Evolutionary conservation across 2,888 invertebrate genomes (phyloP), one percentile per base, ranked within the genome.

Genomic region (Balanococcus diminutus): DNA sequence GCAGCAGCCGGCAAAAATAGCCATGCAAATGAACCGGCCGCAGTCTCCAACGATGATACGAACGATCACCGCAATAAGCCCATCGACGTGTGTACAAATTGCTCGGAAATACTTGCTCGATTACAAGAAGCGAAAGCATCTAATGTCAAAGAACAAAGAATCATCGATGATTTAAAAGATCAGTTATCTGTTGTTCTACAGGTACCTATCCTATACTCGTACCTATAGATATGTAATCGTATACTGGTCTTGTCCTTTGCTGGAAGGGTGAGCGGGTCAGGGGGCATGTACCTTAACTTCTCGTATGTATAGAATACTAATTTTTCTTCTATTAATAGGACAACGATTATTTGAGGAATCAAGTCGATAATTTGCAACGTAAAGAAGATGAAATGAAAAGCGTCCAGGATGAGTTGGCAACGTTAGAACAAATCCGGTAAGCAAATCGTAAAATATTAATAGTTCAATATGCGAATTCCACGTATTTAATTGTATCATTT

Each of bases 371-470:
- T 88, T 91, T 93, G 91, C 92, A 92, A 87, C 92, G 92, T 88
- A 92, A 92, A 89, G 95, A 94, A 84, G 94, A 95, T 88, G 95
- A 95, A 89, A 94, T 95, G 89, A 95, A 95, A 90, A 94, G 93
- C 85, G 93, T 95, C 90, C 95, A 96, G 88, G 96, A 96, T 89
- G 96, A 96, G 90, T 93, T 96, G 89, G 94, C 93, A 86, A 94
- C 95, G 88, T 92, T 96, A 88, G 96, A 96, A 89, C 96, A 96
- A 94, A 95, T 96, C 88, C 93, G 95, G 95, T 95, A 91, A 90
- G 90, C 46, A 2, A n/a, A n/a, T n/a, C n/a, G n/a, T n/a, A n/a
- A n/a, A n/a, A n/a, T n/a, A n/a, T n/a, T n/a, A n/a, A n/a, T n/a
- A n/a, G n/a, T n/a, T n/a, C n/a, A n/a, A n/a, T n/a, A n/a, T n/a